Evolutionary conservation across 1,140 invertebrate genomes (phyloP).

Genomic region (Neodiprion lecontei): DNA sequence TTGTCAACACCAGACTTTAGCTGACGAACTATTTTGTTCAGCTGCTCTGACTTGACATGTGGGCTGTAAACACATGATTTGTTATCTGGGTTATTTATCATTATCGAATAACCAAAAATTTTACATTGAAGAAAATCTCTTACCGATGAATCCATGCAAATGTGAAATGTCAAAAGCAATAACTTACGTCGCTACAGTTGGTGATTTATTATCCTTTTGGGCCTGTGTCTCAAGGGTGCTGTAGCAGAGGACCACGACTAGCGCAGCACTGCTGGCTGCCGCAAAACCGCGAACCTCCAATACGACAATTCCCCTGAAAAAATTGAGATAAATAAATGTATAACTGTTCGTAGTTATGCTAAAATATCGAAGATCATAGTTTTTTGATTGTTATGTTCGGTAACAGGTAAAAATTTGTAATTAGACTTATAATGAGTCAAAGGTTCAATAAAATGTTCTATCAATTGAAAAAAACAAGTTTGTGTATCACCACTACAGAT

Average conservation of each 20-base stretch:
- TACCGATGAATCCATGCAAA: neutral
- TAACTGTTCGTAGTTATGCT: neutral
- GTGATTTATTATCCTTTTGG: constrained; percentile 26
- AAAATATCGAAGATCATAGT: neutral
- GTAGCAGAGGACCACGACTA: constrained; percentile 50
- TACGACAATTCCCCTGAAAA: constrained; percentile 49
- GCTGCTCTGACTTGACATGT: constrained; percentile 38
- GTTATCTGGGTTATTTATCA: no score
- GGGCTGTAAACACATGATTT: constrained; percentile 38
- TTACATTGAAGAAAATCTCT: neutral
- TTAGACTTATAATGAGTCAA: constrained; percentile 7
- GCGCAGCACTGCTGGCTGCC: constrained; percentile 57
- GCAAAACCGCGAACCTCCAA: constrained; percentile 52
- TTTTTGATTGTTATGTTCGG: neutral
- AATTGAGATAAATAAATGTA: constrained; percentile 26
- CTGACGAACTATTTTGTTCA: constrained; percentile 45
- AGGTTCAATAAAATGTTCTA: constrained; percentile 22
- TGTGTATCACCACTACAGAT: neutral
- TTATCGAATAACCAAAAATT: neutral
- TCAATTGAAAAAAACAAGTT: neutral
- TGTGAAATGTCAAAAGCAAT: neutral
- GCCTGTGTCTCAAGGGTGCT: constrained; percentile 49
- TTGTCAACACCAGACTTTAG: constrained; percentile 37
- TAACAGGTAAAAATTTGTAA: no score
- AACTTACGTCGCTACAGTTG: neutral